Evolutionary conservation across 2,888 invertebrate genomes (phyloP), one percentile per base, ranked within the genome.

Genomic region (Iselma pallidipennis): DNA sequence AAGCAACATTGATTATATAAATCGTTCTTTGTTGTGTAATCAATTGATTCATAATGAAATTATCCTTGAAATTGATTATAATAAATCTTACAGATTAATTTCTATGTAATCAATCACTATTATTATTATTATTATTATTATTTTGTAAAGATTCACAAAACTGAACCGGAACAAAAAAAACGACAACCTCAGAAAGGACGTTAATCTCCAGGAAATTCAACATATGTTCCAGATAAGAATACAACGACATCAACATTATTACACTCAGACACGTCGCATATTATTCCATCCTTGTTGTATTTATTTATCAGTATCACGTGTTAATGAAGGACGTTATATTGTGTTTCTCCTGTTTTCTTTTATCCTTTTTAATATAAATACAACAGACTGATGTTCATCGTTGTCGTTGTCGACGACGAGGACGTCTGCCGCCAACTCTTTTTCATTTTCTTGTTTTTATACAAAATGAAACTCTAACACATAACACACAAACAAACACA

Each of bases 211-310:
- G 29, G 52, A 52, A 52, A 28, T 52, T 26, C 33, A 52, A 52
- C 52, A 52, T 52, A 52, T 52, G 52, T 31, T 31, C 31, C 19
- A 29, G 52, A 52, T 52, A 52, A 52, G 52, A 52, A 29, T n/a
- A 28, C 33, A 33, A 33, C 33, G 33, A 21, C 33, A 50, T 25
- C 23, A n/a, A 26, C 50, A 29, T 50, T 14, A 26, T 51, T 14
- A 33, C 33, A n/a, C 16, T 2, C 6, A 28, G 28, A 29, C 52
- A 52, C 31, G 33, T 52, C 45, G 21, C 12, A 21, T 21, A 33
- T 4, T 10, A 0, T 23, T 45, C 45, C 12, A 45, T 45, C 45
- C 12, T 45, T 45, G 45, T 45, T 45, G 4, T 5, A 45, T 45
- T 45, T 23, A 45, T 23, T n/a, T 45, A 45, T n/a, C 3, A 45